These are phyloP conservation scores for Oxystoma pomonae DNA, from an alignment of 2,888 invertebrate genomes.

Conservation along the genomic window DNA sequence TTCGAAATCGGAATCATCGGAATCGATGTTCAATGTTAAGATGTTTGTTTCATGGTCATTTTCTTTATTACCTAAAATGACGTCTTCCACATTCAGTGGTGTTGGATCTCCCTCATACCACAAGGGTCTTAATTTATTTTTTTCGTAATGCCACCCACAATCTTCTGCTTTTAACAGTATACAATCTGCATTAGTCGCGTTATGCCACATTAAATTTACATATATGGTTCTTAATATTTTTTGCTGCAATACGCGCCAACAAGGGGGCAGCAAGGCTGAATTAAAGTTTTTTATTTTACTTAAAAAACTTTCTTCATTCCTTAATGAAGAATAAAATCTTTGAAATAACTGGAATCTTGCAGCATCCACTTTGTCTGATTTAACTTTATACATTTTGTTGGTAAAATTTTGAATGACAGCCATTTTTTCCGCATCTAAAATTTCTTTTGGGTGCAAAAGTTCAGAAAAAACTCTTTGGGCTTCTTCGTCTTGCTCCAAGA, in stretches of 20 bases:
- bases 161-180: neutral
- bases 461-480: conserved; percentile 34
- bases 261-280: neutral
- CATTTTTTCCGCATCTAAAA: conserved; percentile 34
- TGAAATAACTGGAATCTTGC: conserved; percentile 32
- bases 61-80: neutral
- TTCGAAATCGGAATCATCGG: neutral
- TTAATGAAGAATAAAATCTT: conserved; percentile 32
- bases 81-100: neutral
- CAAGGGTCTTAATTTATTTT: neutral
- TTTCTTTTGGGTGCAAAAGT: conserved; percentile 28
- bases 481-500: conserved; percentile 32
- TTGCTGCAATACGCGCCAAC: neutral
- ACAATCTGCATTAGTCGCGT: conserved; percentile 1
- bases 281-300: conserved; percentile 35
- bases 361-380: conserved; percentile 31
- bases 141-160: neutral
- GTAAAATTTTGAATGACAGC: conserved; percentile 36
- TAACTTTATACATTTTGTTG: conserved; percentile 32
- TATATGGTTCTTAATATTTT: conserved; percentile 1
- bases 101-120: neutral
- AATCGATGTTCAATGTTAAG: neutral
- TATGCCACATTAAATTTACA: conserved; percentile 1
- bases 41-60: neutral
- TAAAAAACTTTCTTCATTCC: conserved; percentile 29